These are phyloP conservation scores for Anguilla rostrata DNA, from an alignment of 2,113 vertebrate genomes.

Conservation along the genomic window DNA sequence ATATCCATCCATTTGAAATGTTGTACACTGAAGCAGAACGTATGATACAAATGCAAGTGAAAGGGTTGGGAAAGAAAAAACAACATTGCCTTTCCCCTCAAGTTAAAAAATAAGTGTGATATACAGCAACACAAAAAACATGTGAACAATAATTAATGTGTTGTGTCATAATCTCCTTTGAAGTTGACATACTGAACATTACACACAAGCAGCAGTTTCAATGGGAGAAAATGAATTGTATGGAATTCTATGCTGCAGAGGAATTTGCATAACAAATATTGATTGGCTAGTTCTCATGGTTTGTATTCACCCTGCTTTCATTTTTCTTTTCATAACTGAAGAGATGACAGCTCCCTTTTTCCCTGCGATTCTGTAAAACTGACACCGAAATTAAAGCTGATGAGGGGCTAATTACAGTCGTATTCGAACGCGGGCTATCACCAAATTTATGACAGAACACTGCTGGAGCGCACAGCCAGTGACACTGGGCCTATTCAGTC, in stretches of 20 bases:
- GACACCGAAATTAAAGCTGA: background rate
- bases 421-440: background rate
- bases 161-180: background rate
- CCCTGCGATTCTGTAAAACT: background rate
- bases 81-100: too few relatives aligned
- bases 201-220: background rate
- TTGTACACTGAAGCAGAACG: too few relatives aligned
- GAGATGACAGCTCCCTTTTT: background rate
- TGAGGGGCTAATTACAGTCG: background rate
- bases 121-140: background rate
- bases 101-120: background rate
- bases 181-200: background rate
- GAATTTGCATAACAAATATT: conserved; percentile 10
- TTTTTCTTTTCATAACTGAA: background rate
- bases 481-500: conserved; percentile 1
- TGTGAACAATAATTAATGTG: background rate
- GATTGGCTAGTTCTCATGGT: background rate
- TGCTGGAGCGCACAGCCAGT: background rate
- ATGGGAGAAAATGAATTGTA: background rate
- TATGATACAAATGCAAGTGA: background rate
- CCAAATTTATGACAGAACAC: background rate
- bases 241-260: background rate
- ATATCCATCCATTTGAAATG: background rate
- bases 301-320: background rate
- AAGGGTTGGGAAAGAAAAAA: background rate